Evolutionary conservation across 1,140 invertebrate genomes (phyloP), one percentile per base, ranked within the genome.

Genomic region (Drosophila ambigua): DNA sequence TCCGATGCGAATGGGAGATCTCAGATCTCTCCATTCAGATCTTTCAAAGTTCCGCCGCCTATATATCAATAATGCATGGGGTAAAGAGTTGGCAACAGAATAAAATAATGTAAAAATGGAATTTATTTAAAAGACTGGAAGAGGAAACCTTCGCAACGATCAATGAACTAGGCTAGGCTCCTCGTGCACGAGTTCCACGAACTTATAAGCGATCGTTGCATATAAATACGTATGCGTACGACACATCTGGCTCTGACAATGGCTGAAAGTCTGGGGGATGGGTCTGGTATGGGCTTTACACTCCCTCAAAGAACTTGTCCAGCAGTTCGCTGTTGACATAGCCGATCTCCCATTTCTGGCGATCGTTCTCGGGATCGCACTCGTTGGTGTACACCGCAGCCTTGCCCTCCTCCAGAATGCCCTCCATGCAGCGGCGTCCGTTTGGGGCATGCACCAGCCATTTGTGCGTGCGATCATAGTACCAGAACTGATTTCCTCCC

Each of bases 291-390:
- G 13, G 8, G 4, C 15, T 15, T 16, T 51, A 0, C 11, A 65
- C 23, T 39, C 48, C 60, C 8, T 66, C 53, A 15, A 28, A 44
- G 43, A 74, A 75, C 8, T 28, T 66, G 4, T 91, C 79, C 16
- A 91, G n/a, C 41, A 94, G 93, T 52, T 94, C 95, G 64, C 94
- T 91, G 74, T 97, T 95, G 0, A 96, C 89, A 28, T 93, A 92
- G 72, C 95, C 94, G 91, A 97, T 95, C 31, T 93, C 92, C 97
- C 97, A 98, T 54, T 95, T 95, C 90, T 98, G 97, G 0, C 96
- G 95, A 11, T 92, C 81, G n/a, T 94, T 94, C 2, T 91, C 76
- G 7, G 87, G 69, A 90, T 97, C 95, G 87, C 97, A 98, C 0
- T 90, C 89, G 7, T 94, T 94, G 57, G 97, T 95, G 82, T 94